phyloP scores from a whole-genome alignment of 2,888 invertebrate genomes.

The Sarcophaga carnaria region DNA sequence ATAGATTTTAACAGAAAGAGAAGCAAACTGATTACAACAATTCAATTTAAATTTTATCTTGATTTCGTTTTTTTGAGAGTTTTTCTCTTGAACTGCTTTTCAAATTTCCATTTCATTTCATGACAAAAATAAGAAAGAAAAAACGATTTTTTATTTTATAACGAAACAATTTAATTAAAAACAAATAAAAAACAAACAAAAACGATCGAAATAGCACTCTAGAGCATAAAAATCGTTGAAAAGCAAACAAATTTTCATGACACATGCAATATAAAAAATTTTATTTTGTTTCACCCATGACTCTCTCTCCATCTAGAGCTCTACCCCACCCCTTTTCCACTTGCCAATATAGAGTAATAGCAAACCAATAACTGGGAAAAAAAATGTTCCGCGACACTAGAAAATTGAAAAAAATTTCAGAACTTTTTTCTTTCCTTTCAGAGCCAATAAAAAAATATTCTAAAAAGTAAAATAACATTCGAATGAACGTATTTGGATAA shows the following conservation, averaged over 20 bases:
- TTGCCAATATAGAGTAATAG: too few relatives aligned
- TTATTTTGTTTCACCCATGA: not conserved
- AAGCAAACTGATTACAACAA: too few relatives aligned
- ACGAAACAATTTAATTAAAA: not conserved
- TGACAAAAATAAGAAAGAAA: not conserved
- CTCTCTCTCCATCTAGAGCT: not conserved
- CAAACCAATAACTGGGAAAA: too few relatives aligned
- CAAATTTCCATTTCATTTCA: not conserved
- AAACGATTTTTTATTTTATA: not conserved
- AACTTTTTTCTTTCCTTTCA: too few relatives aligned
- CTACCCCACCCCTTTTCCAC: not conserved
- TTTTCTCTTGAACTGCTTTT: not conserved
- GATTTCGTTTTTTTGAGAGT: not conserved
- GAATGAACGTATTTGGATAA: too few relatives aligned
- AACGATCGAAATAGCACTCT: not conserved
- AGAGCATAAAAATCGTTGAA: not conserved
- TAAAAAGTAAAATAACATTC: too few relatives aligned
- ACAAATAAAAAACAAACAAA: not conserved
- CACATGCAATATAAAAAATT: slow-evolving; percentile 64
- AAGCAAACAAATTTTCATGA: slow-evolving; percentile 49
- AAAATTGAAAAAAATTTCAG: too few relatives aligned
- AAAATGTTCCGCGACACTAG: too few relatives aligned
- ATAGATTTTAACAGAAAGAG: not conserved
- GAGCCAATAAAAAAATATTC: too few relatives aligned
- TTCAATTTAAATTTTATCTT: too few relatives aligned